phyloP scores from a whole-genome alignment of 92 coral and sea anemone species.

The Micromussa lordhowensis region DNA sequence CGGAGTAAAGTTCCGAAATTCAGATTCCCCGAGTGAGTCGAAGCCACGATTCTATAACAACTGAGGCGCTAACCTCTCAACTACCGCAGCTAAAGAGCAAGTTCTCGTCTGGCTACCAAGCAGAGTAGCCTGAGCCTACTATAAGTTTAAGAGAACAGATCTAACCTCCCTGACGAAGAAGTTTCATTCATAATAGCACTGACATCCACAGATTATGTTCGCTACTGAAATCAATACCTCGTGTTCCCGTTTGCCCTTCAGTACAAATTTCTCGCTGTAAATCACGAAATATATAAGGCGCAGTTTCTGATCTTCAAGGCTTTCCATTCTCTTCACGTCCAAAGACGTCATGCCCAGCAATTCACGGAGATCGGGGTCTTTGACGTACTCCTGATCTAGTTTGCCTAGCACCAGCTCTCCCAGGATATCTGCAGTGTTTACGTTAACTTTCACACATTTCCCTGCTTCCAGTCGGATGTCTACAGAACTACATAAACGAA shows the following conservation, averaged over 20 bases:
- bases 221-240: neutral
- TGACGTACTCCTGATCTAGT: conserved; percentile 17
- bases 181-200: neutral
- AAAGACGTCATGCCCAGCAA: neutral
- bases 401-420: conserved; percentile 5
- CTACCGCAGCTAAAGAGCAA: too few species aligned
- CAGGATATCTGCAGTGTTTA: neutral
- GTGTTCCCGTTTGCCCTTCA: neutral
- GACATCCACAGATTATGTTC: neutral
- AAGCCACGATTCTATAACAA: too few species aligned
- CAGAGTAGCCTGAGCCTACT: too few species aligned
- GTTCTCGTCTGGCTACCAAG: too few species aligned
- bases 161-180: neutral
- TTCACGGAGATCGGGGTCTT: neutral
- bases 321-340: neutral
- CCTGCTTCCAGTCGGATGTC: neutral
- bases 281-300: neutral
- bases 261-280: conserved; percentile 14
- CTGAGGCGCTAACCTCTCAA: too few species aligned
- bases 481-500: neutral
- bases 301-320: neutral
- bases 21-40: too few species aligned
- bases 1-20: too few species aligned
- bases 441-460: neutral
- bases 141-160: too few species aligned